These are phyloP conservation scores for Diloba caeruleocephala DNA, from an alignment of 2,888 invertebrate species.

Conservation along the genomic window DNA sequence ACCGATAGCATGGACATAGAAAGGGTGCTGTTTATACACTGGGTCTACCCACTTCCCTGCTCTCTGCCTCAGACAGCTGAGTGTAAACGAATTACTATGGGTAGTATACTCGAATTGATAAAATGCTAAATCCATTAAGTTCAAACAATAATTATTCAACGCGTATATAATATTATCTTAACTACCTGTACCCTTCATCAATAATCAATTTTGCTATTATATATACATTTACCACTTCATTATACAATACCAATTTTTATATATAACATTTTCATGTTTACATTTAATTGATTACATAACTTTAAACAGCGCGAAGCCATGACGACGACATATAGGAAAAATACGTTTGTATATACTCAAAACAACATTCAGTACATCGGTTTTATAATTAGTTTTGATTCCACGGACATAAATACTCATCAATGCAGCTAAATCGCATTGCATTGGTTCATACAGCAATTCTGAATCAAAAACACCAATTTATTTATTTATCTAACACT, in stretches of 20 bases:
- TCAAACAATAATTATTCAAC: conserved; percentile 24
- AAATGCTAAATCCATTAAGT: conserved; percentile 1
- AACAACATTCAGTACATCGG: conserved; percentile 25
- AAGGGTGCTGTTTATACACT: no score
- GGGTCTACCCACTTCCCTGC: no score
- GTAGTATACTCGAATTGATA: background rate
- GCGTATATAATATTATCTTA: conserved; percentile 24
- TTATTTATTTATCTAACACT: conserved; percentile 33
- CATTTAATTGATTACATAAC: conserved; percentile 43
- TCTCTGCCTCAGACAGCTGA: no score
- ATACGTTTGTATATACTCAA: conserved; percentile 21
- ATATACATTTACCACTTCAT: conserved; percentile 52
- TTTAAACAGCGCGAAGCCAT: conserved; percentile 35
- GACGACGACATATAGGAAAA: conserved; percentile 37
- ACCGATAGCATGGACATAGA: no score
- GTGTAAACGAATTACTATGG: no score
- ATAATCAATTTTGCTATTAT: conserved; percentile 45
- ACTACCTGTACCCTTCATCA: conserved; percentile 55
- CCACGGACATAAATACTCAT: conserved; percentile 30
- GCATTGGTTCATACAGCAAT: conserved; percentile 25
- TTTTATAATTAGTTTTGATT: conserved; percentile 3
- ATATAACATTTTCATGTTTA: conserved; percentile 46
- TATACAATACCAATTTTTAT: conserved; percentile 27
- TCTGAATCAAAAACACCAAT: conserved; percentile 36
- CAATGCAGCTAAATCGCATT: conserved; percentile 41